phyloP scores from a whole-genome alignment of 1,140 invertebrate genomes.

The Oppia nitens region DNA sequence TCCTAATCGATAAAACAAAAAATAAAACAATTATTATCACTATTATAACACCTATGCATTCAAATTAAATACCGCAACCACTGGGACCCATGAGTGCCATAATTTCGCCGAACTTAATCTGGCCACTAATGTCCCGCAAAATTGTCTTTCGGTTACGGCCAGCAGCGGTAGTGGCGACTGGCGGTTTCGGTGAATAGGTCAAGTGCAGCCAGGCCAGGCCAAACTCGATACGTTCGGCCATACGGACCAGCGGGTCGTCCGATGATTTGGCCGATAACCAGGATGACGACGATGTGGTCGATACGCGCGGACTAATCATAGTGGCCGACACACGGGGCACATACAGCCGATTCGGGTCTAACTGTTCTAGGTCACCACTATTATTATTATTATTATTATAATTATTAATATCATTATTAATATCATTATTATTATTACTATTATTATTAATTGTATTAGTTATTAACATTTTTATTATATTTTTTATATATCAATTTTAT shows the following conservation, averaged over 20 bases:
- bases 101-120: not conserved
- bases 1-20: not conserved
- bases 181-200: not conserved
- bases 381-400: not conserved
- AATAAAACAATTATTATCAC: not conserved
- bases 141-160: too few relatives aligned
- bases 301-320: too few relatives aligned
- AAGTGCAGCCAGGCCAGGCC: not conserved
- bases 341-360: not conserved
- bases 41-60: not conserved
- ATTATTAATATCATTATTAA: not conserved
- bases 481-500: too few relatives aligned
- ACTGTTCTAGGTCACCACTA: not conserved
- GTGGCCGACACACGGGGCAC: not conserved
- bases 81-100: not conserved
- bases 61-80: not conserved
- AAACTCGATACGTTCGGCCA: not conserved
- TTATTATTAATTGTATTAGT: too few relatives aligned
- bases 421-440: too few relatives aligned
- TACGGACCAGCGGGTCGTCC: too few relatives aligned
- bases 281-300: not conserved
- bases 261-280: not conserved
- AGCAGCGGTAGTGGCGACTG: not conserved
- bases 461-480: too few relatives aligned
- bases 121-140: not conserved